Evolutionary conservation across 2,888 invertebrate species (phyloP).

Genomic region (Melinaea marsaeus): DNA sequence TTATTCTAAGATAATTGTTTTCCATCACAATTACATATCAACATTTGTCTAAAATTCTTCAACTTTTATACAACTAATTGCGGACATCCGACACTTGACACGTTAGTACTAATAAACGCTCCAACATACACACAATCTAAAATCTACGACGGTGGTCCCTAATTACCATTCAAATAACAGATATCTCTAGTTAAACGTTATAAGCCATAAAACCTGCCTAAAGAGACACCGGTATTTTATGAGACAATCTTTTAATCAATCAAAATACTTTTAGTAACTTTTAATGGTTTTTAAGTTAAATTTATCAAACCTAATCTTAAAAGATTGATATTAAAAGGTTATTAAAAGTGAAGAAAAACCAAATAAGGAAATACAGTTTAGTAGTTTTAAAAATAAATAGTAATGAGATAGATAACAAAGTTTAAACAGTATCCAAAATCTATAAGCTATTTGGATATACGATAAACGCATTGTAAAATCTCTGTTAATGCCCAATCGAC

Average conservation of each 20-base stretch:
- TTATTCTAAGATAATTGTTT: no score
- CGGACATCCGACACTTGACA: constrained; percentile 28
- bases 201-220: constrained; percentile 43
- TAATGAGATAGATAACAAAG: constrained; percentile 60
- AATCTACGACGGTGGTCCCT: constrained; percentile 65
- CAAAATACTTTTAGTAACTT: constrained; percentile 1
- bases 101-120: constrained; percentile 23
- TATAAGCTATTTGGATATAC: constrained; percentile 59
- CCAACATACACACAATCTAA: constrained; percentile 21
- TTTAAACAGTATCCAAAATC: constrained; percentile 68
- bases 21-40: no score
- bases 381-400: constrained; percentile 12
- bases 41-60: no score
- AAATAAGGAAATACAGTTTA: not conserved
- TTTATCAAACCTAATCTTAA: not conserved
- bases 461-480: constrained; percentile 60
- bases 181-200: constrained; percentile 41
- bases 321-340: no score
- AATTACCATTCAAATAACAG: constrained; percentile 60
- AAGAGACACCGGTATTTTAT: constrained; percentile 43
- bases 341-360: no score
- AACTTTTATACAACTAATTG: constrained; percentile 8
- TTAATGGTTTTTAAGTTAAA: constrained; percentile 1
- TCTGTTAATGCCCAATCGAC: constrained; percentile 41
- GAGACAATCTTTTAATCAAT: constrained; percentile 37